Base-by-base conservation (phyloP, 1,140 invertebrate species). In the Heliconius melpomene region DNA sequence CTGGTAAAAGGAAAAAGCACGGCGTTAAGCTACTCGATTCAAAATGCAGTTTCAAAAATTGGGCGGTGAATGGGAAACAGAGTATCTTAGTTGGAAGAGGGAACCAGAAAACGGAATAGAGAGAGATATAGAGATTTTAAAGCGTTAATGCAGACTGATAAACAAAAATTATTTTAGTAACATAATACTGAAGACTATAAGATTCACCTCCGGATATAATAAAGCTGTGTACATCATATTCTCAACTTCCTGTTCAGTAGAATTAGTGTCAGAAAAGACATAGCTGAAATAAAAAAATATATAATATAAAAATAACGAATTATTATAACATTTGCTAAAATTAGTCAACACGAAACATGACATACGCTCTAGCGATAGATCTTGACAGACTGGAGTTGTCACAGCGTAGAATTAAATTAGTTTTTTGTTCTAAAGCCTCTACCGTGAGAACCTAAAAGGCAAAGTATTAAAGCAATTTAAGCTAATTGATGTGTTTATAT, bases 161-260 rank as follows among this genome's bases (percentile, higher is more conserved):
- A 52, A 52, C 7, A 7, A 16, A 7, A 52, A 52, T 2, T 20
- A 11, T 13, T 46, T 46, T 13, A 11, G 9, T 46, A 46, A 46
- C 0, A 46, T 36, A 46, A 46, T 13, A 6, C 13, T 11, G 29
- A 26, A 71, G n/a, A 32, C 9, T 71, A 29, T 66, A 29, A 66
- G 3, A 66, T 40, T 76, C 77, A 91, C 91, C 79, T 92, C 91
- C 3, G 82, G 86, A 38, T 79, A 50, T 3, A 82, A 66, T 11
- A 92, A 38, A 20, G 88, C 88, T 2, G 85, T 91, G 50, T 91
- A 92, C 3, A 23, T 40, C 70, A 92, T 88, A 32, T 85, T 78
- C 29, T 85, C 70, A 18, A 88, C 80, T 82, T 89, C 79, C 2
- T 75, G 75, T 60, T 78, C 32, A 0, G 82, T 88, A 1, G 88